Evolutionary conservation across 2,888 invertebrate genomes (phyloP).

Genomic region (Phortica magna): DNA sequence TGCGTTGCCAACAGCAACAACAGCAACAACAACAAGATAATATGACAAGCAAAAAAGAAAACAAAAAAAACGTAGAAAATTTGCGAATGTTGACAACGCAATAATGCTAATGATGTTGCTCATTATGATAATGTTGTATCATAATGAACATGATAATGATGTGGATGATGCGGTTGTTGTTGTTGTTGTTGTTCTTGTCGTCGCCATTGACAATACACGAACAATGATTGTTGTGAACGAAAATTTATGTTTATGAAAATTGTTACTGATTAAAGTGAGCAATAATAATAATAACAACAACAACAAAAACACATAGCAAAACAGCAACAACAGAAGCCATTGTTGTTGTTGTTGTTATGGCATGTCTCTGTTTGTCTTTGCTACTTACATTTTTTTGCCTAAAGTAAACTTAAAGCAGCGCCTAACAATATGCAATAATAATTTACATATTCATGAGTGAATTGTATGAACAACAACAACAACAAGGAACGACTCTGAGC

Average conservation of each 20-base stretch:
- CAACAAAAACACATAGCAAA: neutral
- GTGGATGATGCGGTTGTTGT: slow-evolving; percentile 30
- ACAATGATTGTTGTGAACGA: slow-evolving; percentile 28
- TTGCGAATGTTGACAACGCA: slow-evolving; percentile 30
- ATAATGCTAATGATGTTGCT: slow-evolving; percentile 48
- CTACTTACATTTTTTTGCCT: too few species aligned
- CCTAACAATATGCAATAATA: slow-evolving; percentile 71
- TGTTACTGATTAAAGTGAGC: slow-evolving; percentile 32
- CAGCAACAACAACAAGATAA: slow-evolving; percentile 29
- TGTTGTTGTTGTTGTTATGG: neutral
- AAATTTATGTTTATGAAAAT: slow-evolving; percentile 32
- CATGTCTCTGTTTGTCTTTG: neutral
- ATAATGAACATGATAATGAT: slow-evolving; percentile 46
- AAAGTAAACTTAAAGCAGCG: slow-evolving; percentile 32
- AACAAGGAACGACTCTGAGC: neutral
- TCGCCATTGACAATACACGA: slow-evolving; percentile 39
- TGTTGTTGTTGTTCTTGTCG: slow-evolving; percentile 36
- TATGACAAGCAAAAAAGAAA: slow-evolving; percentile 8
- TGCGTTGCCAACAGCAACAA: slow-evolving; percentile 32
- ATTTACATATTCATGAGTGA: slow-evolving; percentile 70
- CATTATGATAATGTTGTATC: slow-evolving; percentile 23
- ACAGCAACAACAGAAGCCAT: neutral
- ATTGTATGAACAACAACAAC: neutral
- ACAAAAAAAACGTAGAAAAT: slow-evolving; percentile 39
- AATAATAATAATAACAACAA: slow-evolving; percentile 23